Conservation (phyloP, 1,140 invertebrate species). For the Ladona fulva region DNA sequence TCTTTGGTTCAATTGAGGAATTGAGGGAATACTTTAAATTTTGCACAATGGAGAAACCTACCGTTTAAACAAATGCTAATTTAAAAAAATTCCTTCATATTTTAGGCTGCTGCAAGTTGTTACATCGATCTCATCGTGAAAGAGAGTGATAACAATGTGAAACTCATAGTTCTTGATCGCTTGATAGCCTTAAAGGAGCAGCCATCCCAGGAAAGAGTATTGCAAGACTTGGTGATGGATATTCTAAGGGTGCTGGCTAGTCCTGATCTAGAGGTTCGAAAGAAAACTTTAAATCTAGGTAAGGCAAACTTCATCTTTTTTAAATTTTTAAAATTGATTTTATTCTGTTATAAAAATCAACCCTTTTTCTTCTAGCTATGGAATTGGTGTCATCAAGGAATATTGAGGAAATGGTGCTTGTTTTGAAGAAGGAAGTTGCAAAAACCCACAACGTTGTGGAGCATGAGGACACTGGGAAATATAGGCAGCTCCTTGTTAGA, state of each 20-base stretch:
- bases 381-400: conserved; percentile 89
- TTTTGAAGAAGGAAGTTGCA: conserved; percentile 90
- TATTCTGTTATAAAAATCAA: background rate
- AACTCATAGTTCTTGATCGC: conserved; percentile 94
- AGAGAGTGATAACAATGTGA: conserved; percentile 99
- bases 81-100: background rate
- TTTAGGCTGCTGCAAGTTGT: conserved; percentile 83
- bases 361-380: conserved; percentile 47
- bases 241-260: conserved; percentile 87
- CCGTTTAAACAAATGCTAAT: no score
- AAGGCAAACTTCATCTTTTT: conserved; percentile 19
- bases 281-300: conserved; percentile 75
- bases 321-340: background rate
- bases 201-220: conserved; percentile 80
- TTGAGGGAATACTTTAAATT: no score
- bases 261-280: conserved; percentile 88
- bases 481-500: conserved; percentile 88
- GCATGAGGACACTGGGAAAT: conserved; percentile 92
- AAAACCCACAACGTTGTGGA: conserved; percentile 80
- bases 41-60: no score
- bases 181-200: conserved; percentile 81
- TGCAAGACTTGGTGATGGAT: conserved; percentile 98
- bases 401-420: conserved; percentile 91
- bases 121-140: conserved; percentile 98
- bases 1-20: no score